Evolutionary conservation across 2,113 vertebrate species (phyloP).

Genomic region (Nothoprocta pentlandii): DNA sequence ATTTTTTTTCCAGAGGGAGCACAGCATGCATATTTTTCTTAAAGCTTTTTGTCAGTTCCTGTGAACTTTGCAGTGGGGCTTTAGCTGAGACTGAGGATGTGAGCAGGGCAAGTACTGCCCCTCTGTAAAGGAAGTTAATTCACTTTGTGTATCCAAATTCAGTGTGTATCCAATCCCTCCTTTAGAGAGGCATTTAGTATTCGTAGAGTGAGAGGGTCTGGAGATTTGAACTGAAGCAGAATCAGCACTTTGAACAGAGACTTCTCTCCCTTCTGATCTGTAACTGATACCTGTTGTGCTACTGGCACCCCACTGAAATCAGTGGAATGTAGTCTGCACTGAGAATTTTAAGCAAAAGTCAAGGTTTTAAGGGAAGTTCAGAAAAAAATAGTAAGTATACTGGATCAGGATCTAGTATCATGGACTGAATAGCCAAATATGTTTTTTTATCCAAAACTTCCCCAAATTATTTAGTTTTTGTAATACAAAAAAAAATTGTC

Average conservation of each 20-base stretch:
- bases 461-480: not conserved
- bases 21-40: not conserved
- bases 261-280: not conserved
- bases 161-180: too few relatives aligned
- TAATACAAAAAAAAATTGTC: not conserved
- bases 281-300: not conserved
- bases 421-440: not conserved
- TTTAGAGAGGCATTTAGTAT: rapidly evolving
- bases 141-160: not conserved
- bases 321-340: not conserved
- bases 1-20: not conserved
- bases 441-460: not conserved
- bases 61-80: not conserved
- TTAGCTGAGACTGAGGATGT: not conserved
- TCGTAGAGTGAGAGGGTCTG: not conserved
- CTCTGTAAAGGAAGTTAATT: not conserved
- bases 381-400: not conserved
- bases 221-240: not conserved
- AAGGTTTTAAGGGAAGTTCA: not conserved
- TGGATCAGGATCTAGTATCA: not conserved
- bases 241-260: not conserved
- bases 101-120: not conserved
- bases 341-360: not conserved
- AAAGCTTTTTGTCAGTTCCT: not conserved
- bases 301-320: rapidly evolving